A percentile compares a stretch with the other conserved stretches of the same genome.
These are phyloP conservation scores for Drosophila nebulosa DNA, from an alignment of 1,140 invertebrate species.

Conservation along the genomic window DNA sequence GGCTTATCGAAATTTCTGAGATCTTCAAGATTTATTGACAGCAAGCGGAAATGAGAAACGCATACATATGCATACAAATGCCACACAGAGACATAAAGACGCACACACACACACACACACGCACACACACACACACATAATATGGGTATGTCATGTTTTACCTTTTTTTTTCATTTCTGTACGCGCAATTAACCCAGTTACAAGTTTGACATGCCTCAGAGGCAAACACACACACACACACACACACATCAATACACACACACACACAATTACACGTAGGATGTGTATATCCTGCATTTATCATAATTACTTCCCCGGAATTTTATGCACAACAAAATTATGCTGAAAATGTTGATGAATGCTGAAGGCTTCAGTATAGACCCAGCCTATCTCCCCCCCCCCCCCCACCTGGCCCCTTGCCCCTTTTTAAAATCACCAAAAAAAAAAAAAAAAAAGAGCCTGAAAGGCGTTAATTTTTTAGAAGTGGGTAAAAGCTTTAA, in stretches of 20 bases:
- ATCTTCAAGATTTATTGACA: conserved; percentile 75
- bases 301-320: conserved; percentile 77
- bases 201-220: conserved; percentile 74
- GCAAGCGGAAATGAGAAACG: conserved; percentile 42
- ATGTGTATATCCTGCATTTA: conserved; percentile 71
- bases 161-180: conserved; percentile 67
- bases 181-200: conserved; percentile 78
- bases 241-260: conserved; percentile 29
- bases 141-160: conserved; percentile 17
- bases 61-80: conserved; percentile 4
- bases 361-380: conserved; percentile 25
- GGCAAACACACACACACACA: conserved; percentile 27
- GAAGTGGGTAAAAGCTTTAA: conserved; percentile 26
- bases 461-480: background rate
- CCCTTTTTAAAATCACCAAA: background rate
- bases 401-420: no score
- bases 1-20: conserved; percentile 40
- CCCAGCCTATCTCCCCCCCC: background rate
- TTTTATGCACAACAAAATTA: conserved; percentile 52
- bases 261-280: conserved; percentile 11
- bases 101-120: conserved; percentile 2
- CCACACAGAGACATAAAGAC: conserved; percentile 12
- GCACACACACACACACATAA: background rate
- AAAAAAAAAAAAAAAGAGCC: background rate
- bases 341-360: conserved; percentile 48